phyloP scores from a whole-genome alignment of 2,113 vertebrate genomes.

The Leiothrix lutea region DNA sequence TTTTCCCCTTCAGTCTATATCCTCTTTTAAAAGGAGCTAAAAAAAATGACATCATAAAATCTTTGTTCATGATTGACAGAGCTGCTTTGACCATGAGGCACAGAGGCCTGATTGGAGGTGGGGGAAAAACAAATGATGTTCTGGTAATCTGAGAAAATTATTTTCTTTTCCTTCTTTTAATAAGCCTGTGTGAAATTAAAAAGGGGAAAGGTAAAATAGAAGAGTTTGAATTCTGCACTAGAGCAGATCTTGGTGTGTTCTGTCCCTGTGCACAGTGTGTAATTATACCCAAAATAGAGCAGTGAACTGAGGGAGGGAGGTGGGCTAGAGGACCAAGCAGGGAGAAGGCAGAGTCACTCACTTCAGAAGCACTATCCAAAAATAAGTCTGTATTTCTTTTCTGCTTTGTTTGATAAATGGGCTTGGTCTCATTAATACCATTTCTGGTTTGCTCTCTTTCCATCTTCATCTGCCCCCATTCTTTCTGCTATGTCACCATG shows the following conservation, averaged over 20 bases:
- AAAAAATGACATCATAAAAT: background rate
- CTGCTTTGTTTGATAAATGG: conserved; percentile 35
- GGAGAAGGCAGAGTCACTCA: conserved; percentile 11
- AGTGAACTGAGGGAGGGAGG: conserved; percentile 13
- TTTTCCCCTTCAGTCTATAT: background rate
- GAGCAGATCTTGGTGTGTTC: conserved; percentile 35
- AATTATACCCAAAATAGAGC: conserved; percentile 71
- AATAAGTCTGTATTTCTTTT: conserved; percentile 36
- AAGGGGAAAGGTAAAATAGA: background rate
- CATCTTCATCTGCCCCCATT: background rate
- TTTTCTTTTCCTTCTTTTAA: background rate
- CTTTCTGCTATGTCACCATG: background rate
- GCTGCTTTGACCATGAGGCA: background rate
- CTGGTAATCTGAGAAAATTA: background rate
- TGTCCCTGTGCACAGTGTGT: conserved; percentile 11
- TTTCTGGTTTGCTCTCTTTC: conserved; percentile 1
- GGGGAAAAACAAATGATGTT: background rate
- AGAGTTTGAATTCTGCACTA: conserved; percentile 1
- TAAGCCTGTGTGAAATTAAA: background rate
- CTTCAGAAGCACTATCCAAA: conserved; percentile 56
- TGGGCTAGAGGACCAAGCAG: background rate
- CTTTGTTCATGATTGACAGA: background rate
- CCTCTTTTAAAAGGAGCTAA: background rate
- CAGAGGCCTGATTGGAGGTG: background rate
- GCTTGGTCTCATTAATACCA: background rate